These are phyloP conservation scores for Colletes collaris DNA, from an alignment of 2,888 invertebrate species.

Conservation along the genomic window DNA sequence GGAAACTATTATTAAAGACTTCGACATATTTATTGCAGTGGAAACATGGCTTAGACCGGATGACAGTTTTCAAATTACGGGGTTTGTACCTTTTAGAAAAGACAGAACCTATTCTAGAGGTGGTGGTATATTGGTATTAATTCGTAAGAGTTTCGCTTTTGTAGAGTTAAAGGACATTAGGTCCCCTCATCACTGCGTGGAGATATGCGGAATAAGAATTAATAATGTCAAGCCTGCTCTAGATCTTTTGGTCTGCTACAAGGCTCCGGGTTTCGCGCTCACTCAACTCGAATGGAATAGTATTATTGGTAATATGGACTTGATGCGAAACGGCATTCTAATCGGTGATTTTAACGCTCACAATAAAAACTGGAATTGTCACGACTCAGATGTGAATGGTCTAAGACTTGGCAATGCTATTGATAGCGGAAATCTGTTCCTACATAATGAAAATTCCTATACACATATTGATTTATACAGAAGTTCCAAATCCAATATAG, in stretches of 20 bases:
- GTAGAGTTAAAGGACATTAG: background rate
- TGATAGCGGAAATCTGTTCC: background rate
- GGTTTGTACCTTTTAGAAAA: background rate
- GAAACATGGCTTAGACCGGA: background rate
- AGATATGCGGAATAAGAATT: constrained; percentile 7
- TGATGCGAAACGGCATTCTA: background rate
- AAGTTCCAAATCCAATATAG: background rate
- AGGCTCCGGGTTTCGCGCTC: background rate
- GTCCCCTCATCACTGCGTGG: background rate
- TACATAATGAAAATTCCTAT: background rate
- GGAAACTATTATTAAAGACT: background rate
- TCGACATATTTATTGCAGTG: background rate
- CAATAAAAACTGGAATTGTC: too few species aligned
- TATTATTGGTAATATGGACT: background rate
- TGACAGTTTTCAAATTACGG: background rate
- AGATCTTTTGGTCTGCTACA: background rate
- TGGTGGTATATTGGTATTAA: background rate
- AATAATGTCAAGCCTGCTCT: background rate
- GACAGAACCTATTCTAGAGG: background rate
- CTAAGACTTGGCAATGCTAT: background rate
- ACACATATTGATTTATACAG: background rate
- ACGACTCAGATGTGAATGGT: background rate
- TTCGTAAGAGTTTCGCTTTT: constrained; percentile 4
- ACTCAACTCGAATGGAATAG: background rate
- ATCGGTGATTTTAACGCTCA: background rate